A percentile compares a stretch with the other conserved stretches of the same genome.
Conservation (phyloP, 2,797 vertebrate genomes). For the Chanos chanos region DNA sequence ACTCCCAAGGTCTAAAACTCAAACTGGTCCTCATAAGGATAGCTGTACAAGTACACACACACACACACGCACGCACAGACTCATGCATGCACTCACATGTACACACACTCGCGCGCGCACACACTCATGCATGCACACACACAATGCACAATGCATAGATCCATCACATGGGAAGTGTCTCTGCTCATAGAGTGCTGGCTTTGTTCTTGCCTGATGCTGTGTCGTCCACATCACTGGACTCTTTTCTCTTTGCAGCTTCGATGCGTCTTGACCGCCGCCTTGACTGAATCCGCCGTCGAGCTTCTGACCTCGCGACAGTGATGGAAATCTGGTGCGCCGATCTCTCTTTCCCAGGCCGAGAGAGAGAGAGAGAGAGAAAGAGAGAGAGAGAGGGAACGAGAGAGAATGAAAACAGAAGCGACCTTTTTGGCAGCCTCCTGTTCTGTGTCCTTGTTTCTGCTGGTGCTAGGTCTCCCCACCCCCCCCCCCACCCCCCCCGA, state of each 20-base stretch:
- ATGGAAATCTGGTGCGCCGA: slow-evolving; percentile 21
- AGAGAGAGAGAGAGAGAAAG: slow-evolving; percentile 6
- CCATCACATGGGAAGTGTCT: background rate
- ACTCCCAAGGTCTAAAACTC: no score
- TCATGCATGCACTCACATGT: background rate
- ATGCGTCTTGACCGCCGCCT: slow-evolving; percentile 66
- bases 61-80: background rate
- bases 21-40: no score
- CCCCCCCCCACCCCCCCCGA: background rate
- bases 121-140: slow-evolving; percentile 7
- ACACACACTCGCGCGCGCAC: slow-evolving; percentile 8
- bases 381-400: slow-evolving; percentile 23
- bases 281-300: slow-evolving; percentile 30
- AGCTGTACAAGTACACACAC: no score
- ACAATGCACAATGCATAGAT: background rate
- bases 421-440: slow-evolving; percentile 27
- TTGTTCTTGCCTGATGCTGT: no score
- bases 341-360: slow-evolving; percentile 22
- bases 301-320: slow-evolving; percentile 25
- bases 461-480: slow-evolving; percentile 30
- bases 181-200: no score
- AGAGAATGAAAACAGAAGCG: background rate
- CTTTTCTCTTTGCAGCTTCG: slow-evolving; percentile 58
- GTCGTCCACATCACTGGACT: slow-evolving; percentile 16
- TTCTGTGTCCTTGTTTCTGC: slow-evolving; percentile 26